Conservation (phyloP, 2,888 invertebrate species). For the Antheraea yamamai region DNA sequence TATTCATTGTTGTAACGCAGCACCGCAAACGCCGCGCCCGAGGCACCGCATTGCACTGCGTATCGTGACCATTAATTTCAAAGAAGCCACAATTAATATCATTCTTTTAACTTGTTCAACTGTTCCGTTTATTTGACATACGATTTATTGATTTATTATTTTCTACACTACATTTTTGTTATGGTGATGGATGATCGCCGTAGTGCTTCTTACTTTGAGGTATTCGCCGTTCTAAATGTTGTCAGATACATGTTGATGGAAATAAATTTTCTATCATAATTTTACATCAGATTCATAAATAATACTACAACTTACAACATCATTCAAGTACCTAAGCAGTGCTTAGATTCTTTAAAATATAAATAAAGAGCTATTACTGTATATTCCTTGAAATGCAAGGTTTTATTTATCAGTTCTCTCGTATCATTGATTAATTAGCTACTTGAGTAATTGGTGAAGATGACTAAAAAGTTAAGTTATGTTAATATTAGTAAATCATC, state of each 20-base stretch:
- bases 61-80: neutral
- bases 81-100: slow-evolving; percentile 7
- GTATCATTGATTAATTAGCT: no score
- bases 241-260: neutral
- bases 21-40: neutral
- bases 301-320: no score
- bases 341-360: no score
- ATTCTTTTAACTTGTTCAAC: neutral
- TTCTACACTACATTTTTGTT: neutral
- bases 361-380: no score
- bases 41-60: neutral
- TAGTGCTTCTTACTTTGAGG: slow-evolving; percentile 1
- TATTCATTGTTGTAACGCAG: neutral
- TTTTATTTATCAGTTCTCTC: no score
- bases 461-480: no score
- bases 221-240: neutral
- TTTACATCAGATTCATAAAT: neutral
- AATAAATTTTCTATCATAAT: neutral
- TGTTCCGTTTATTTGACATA: slow-evolving; percentile 8
- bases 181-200: neutral
- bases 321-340: no score
- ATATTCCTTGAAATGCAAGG: no score
- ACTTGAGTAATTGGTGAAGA: no score
- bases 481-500: no score
- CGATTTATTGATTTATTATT: slow-evolving; percentile 10